A percentile compares a stretch with the other conserved stretches of the same genome.
Evolutionary conservation across 2,888 invertebrate species (phyloP).

Genomic region (Leptogaster cylindrica): DNA sequence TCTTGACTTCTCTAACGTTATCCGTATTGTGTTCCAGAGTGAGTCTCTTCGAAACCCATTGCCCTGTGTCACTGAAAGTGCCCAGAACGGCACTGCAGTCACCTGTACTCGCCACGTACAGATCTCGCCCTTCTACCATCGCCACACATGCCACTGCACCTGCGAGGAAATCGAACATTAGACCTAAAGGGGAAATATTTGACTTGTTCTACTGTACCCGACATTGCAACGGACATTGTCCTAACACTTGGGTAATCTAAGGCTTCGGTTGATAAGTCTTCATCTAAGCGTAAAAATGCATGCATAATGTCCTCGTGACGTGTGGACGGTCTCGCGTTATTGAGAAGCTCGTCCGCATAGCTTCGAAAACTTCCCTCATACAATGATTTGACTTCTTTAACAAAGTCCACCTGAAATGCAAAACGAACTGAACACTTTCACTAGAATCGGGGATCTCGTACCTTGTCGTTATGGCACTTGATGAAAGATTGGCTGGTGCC

Average conservation of each 20-base stretch:
- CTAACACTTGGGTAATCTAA: constrained; percentile 65
- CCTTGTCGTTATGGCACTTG: constrained; percentile 67
- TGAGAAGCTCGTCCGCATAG: constrained; percentile 68
- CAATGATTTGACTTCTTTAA: constrained; percentile 74
- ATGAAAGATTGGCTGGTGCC: constrained; percentile 60
- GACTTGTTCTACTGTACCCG: constrained; percentile 58
- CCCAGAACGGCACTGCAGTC: constrained; percentile 93
- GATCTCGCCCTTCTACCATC: constrained; percentile 82
- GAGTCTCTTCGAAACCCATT: constrained; percentile 81
- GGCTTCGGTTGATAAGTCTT: constrained; percentile 83
- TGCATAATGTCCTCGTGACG: constrained; percentile 73
- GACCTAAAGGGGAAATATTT: not conserved
- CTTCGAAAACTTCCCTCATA: constrained; percentile 75
- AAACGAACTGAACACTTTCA: constrained; percentile 13
- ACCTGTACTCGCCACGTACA: constrained; percentile 91
- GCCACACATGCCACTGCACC: constrained; percentile 92
- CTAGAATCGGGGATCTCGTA: constrained; percentile 33
- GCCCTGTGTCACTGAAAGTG: constrained; percentile 70
- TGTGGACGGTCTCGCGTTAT: constrained; percentile 56
- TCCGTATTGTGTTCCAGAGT: constrained; percentile 89
- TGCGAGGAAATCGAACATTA: constrained; percentile 36
- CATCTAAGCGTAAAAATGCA: constrained; percentile 84
- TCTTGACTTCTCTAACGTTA: constrained; percentile 82
- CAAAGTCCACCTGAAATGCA: constrained; percentile 67
- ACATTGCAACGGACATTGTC: constrained; percentile 85